Conservation (phyloP, 2,888 invertebrate genomes). For the Agrotis segetum region DNA sequence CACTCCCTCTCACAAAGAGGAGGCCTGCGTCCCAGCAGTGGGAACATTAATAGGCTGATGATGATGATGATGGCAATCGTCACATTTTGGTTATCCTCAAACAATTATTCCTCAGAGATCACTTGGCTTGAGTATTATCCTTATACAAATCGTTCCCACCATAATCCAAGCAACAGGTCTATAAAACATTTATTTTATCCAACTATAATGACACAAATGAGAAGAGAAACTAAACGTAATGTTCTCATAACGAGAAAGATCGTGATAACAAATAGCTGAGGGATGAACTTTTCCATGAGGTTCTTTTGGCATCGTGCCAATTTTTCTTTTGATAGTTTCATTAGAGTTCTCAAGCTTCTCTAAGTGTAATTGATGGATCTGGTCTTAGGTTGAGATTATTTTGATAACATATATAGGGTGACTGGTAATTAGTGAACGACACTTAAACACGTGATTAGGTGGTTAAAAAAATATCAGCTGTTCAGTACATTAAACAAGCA, state of each 20-base stretch:
- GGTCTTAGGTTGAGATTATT: neutral
- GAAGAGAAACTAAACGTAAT: conserved; percentile 20
- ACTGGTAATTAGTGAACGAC: too few relatives aligned
- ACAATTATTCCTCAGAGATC: too few relatives aligned
- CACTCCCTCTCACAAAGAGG: too few relatives aligned
- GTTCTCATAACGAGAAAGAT: conserved; percentile 27
- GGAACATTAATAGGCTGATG: too few relatives aligned
- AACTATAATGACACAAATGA: conserved; percentile 21
- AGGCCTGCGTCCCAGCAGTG: too few relatives aligned
- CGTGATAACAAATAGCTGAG: conserved; percentile 36
- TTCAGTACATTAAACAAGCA: too few relatives aligned
- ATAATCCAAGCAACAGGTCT: conserved; percentile 37
- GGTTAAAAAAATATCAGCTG: too few relatives aligned
- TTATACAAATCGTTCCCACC: neutral
- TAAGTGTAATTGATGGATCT: conserved; percentile 3
- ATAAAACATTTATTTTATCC: conserved; percentile 15
- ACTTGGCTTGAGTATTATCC: too few relatives aligned
- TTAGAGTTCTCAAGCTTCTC: neutral
- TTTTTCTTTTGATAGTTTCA: conserved; percentile 10
- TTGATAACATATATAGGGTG: neutral
- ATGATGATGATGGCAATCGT: neutral
- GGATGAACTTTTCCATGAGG: conserved; percentile 5
- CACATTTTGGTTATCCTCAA: neutral
- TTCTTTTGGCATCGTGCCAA: conserved; percentile 22
- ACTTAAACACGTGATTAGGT: too few relatives aligned